Evolutionary conservation across 1,140 invertebrate genomes (phyloP).

Genomic region (Globodera ellingtonae): DNA sequence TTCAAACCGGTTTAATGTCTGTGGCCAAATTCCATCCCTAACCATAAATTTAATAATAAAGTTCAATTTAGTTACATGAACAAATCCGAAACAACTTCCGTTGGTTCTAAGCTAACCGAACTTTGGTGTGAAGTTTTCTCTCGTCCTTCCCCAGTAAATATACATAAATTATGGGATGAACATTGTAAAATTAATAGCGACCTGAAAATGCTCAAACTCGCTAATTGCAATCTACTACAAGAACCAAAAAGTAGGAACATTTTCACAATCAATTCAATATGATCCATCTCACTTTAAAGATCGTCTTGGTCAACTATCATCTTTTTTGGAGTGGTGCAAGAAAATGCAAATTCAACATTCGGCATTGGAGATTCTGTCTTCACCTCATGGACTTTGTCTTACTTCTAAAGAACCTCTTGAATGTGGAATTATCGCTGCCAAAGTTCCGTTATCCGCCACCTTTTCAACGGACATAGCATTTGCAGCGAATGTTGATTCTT

Average conservation of each 20-base stretch:
- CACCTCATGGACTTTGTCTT: slow-evolving; percentile 30
- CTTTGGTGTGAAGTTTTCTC: slow-evolving; percentile 37
- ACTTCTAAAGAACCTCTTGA: slow-evolving; percentile 30
- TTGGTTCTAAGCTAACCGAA: slow-evolving; percentile 29
- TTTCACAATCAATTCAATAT: background rate
- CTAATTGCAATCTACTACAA: background rate
- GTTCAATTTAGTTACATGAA: background rate
- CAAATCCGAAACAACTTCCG: background rate
- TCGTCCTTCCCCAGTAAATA: slow-evolving; percentile 33
- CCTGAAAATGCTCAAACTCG: slow-evolving; percentile 16
- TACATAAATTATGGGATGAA: slow-evolving; percentile 42
- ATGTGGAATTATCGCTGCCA: slow-evolving; percentile 18
- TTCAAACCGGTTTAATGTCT: too few species aligned
- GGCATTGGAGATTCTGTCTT: slow-evolving; percentile 29
- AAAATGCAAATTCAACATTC: slow-evolving; percentile 25
- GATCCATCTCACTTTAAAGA: slow-evolving; percentile 17
- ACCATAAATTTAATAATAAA: too few species aligned
- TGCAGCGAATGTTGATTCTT: slow-evolving; percentile 10
- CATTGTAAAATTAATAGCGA: slow-evolving; percentile 38
- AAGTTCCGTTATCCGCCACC: slow-evolving; percentile 31
- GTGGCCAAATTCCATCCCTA: too few species aligned
- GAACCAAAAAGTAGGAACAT: background rate
- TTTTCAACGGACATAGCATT: slow-evolving; percentile 37
- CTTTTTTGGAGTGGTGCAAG: slow-evolving; percentile 35
- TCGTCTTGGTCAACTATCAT: slow-evolving; percentile 20